Percentiles rank a stretch among this genome's conserved stretches.
phyloP scores from a whole-genome alignment of 2,797 vertebrate genomes.

The Bryconaethiops microstoma region DNA sequence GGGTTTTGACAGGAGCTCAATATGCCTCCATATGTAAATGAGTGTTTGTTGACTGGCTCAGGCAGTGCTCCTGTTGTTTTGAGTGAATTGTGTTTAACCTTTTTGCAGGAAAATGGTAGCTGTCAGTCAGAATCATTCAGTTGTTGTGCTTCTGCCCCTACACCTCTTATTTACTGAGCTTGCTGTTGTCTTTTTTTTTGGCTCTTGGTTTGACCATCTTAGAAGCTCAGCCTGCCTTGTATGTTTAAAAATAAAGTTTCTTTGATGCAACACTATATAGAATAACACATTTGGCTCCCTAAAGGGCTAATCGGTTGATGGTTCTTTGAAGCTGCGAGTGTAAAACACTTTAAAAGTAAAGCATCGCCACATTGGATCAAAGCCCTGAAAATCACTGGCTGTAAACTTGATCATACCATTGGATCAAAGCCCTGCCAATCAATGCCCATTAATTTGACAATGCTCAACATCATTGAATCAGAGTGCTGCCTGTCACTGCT shows the following conservation, averaged over 20 bases:
- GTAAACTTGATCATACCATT: no score
- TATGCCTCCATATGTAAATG: constrained; percentile 15
- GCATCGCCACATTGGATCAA: no score
- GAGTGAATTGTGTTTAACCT: constrained; percentile 13
- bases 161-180: background rate
- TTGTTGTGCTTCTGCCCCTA: background rate
- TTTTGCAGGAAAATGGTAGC: constrained; percentile 17
- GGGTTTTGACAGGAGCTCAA: constrained; percentile 32
- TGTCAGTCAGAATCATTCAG: constrained; percentile 18
- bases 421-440: no score
- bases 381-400: no score
- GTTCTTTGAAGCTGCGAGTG: no score
- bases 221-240: background rate
- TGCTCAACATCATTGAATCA: no score
- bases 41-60: constrained; percentile 8
- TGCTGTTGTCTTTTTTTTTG: background rate
- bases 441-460: no score
- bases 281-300: no score
- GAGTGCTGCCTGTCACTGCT: no score
- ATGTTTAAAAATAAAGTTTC: background rate
- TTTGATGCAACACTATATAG: background rate
- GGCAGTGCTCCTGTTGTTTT: constrained; percentile 16
- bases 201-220: background rate
- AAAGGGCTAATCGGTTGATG: no score
- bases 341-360: no score